Evolutionary conservation across 2,113 vertebrate genomes (phyloP), one percentile per base, ranked within the genome.

Genomic region (Laterallus jamaicensis): DNA sequence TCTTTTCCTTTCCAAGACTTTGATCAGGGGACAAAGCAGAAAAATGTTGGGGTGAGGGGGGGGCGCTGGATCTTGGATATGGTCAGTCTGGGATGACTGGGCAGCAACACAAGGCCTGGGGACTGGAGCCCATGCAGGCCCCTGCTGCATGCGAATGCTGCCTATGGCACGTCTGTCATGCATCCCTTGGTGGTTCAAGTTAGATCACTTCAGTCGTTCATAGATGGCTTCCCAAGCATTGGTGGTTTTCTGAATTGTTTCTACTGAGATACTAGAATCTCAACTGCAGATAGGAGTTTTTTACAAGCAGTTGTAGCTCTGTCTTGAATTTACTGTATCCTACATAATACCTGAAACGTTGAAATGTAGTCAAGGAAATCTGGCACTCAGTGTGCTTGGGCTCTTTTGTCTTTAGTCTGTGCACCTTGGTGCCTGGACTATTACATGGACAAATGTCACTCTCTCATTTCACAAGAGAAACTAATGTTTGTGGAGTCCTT

Each of bases 211-310:
- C 56, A 58, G 58, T 56, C 10, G 18, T 37, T 69, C 50, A 44
- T 12, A 68, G 69, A 55, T 18, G 1, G 28, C 22, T 88, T 44
- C n/a, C 13, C 55, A 14, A 67, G 35, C 3, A 9, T 2, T 25
- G 15, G 4, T 39, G 17, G 17, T 75, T 85, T 71, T 70, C 39
- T 49, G 66, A 44, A 10, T 60, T 81, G 24, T 58, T 87, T 74
- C 11, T 5, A 18, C 19, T 31, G 29, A 56, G 59, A 24, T 12
- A 14, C 5, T 69, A 9, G 11, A 8, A 5, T 75, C 37, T 79
- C 40, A 50, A 2, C 8, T 55, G 58, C 24, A 85, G 26, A 64
- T 31, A 0, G 0, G 20, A 2, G 0, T 58, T 95, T 88, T 75
- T 66, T 70, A 39, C 35, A 66, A 67, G 35, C 22, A 67, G 17